Percentiles rank a stretch among this genome's conserved stretches.
Conservation (phyloP, 2,113 vertebrate genomes). For the Python bivittatus region DNA sequence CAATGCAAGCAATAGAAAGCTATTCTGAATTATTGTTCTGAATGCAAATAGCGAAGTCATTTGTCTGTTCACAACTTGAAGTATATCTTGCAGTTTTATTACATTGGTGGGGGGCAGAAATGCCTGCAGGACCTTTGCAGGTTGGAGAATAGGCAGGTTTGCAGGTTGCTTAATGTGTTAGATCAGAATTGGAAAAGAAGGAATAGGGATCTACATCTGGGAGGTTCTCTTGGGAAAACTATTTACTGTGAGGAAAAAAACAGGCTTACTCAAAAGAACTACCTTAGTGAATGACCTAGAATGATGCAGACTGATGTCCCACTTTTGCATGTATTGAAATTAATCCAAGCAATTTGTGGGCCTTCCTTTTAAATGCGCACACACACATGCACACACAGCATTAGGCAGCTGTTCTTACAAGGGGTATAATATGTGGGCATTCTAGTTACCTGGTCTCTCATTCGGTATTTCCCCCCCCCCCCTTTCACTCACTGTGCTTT, state of each 20-base stretch:
- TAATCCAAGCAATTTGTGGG: neutral
- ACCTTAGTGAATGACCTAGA: neutral
- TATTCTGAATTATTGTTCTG: neutral
- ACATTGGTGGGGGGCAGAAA: neutral
- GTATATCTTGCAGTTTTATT: neutral
- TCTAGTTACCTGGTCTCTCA: neutral
- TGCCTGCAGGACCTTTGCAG: neutral
- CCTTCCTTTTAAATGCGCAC: neutral
- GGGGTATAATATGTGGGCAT: neutral
- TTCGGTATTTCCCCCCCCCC: constrained; percentile 14
- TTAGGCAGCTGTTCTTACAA: neutral
- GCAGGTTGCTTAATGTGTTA: neutral
- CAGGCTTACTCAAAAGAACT: constrained; percentile 5
- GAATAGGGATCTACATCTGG: neutral
- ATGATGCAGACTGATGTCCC: neutral
- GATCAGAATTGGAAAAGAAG: neutral
- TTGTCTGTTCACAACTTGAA: neutral
- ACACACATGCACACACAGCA: neutral
- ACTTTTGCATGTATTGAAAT: accelerated
- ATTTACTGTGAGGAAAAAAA: neutral
- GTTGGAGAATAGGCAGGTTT: neutral
- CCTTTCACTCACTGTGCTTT: constrained; percentile 21
- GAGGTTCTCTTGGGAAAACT: neutral
- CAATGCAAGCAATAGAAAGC: neutral
- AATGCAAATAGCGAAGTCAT: neutral